phyloP scores from a whole-genome alignment of 2,888 invertebrate species.

The Scaptomyza tumidula region DNA sequence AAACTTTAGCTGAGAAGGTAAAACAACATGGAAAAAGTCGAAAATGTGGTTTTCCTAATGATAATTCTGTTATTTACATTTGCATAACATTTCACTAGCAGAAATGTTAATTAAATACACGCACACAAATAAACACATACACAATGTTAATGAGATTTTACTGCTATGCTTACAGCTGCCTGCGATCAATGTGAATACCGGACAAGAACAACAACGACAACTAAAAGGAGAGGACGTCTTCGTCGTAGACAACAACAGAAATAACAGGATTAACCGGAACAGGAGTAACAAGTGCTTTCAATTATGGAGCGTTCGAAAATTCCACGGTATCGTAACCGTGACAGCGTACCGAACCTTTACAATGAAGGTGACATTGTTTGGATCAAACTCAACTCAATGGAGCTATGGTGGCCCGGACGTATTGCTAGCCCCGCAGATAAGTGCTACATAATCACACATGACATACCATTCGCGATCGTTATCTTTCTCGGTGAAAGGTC shows the following conservation, averaged over 20 bases:
- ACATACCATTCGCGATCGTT: slow-evolving; percentile 91
- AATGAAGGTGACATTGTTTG: slow-evolving; percentile 92
- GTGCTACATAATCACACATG: slow-evolving; percentile 87
- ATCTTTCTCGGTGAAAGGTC: slow-evolving; percentile 94
- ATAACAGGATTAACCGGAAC: background rate
- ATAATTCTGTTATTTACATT: background rate
- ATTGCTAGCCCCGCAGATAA: slow-evolving; percentile 89
- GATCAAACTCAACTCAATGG: slow-evolving; percentile 90
- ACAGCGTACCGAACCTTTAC: slow-evolving; percentile 58
- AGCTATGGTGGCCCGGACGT: slow-evolving; percentile 94
- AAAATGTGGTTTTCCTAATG: background rate
- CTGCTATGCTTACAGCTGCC: slow-evolving; percentile 30
- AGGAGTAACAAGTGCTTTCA: too few species aligned
- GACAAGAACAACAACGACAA: background rate
- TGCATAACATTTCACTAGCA: background rate
- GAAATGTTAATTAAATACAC: too few species aligned
- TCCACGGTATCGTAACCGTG: slow-evolving; percentile 43
- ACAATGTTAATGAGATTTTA: background rate
- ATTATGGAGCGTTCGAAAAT: background rate
- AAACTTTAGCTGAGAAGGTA: too few species aligned
- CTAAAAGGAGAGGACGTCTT: background rate
- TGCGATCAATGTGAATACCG: background rate
- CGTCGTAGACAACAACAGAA: background rate
- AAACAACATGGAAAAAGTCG: background rate
- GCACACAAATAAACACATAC: background rate